Evolutionary conservation across 1,140 invertebrate genomes (phyloP).

Genomic region (Drosophila nebulosa): DNA sequence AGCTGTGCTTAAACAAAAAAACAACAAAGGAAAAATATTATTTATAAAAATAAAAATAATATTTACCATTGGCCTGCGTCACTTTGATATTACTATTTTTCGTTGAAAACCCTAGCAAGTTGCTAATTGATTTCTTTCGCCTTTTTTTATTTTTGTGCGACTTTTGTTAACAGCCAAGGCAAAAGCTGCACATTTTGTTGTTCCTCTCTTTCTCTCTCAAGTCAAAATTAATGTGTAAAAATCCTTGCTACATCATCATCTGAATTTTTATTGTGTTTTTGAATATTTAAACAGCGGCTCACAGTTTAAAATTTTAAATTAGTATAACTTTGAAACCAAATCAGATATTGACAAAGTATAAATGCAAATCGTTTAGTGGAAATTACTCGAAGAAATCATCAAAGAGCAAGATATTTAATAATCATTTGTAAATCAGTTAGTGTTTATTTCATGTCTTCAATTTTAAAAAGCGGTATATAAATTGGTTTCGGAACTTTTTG

Average conservation of each 20-base stretch:
- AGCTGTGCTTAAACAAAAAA: constrained; percentile 63
- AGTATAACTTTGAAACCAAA: too few species aligned
- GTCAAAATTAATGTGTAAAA: not conserved
- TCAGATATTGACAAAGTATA: too few species aligned
- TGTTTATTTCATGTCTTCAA: too few species aligned
- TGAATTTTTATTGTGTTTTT: too few species aligned
- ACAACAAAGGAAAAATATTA: constrained; percentile 22
- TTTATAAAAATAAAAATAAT: constrained; percentile 8
- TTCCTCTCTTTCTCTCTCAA: not conserved
- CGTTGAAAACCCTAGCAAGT: constrained; percentile 8
- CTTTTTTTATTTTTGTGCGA: constrained; percentile 21
- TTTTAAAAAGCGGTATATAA: too few species aligned
- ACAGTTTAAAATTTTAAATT: too few species aligned
- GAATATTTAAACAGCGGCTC: too few species aligned
- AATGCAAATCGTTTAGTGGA: too few species aligned
- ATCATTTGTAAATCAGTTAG: too few species aligned
- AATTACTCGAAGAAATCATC: too few species aligned
- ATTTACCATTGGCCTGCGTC: constrained; percentile 3
- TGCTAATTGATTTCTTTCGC: constrained; percentile 58
- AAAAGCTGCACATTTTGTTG: not conserved
- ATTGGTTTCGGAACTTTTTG: too few species aligned
- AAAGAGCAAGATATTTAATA: too few species aligned
- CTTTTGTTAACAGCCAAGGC: constrained; percentile 40
- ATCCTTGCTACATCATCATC: not conserved
- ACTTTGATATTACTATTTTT: constrained; percentile 36